These are phyloP conservation scores for Pandemis corylana DNA, from an alignment of 2,888 invertebrate species.

Conservation along the genomic window DNA sequence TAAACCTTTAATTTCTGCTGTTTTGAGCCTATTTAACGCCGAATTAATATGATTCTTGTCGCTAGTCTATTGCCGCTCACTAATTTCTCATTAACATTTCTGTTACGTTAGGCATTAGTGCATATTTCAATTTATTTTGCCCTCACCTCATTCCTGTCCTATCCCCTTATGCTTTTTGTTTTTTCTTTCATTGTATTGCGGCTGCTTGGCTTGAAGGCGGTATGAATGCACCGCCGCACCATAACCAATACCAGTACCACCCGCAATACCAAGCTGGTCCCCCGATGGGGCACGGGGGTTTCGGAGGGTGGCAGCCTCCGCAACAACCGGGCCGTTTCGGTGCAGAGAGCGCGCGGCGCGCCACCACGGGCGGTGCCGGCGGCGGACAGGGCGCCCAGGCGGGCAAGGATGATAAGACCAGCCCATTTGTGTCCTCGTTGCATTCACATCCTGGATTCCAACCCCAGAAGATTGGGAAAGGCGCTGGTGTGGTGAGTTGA, in stretches of 20 bases:
- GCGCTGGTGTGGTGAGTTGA: conserved; percentile 82
- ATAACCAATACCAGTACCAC: conserved; percentile 84
- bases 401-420: conserved; percentile 87
- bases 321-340: conserved; percentile 80
- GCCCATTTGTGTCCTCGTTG: conserved; percentile 94
- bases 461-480: conserved; percentile 96
- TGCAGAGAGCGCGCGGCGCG: conserved; percentile 79
- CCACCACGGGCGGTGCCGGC: conserved; percentile 55
- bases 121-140: conserved; percentile 72
- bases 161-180: conserved; percentile 81
- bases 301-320: conserved; percentile 61
- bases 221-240: conserved; percentile 84
- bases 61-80: conserved; percentile 67
- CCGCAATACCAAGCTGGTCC: conserved; percentile 79
- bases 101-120: conserved; percentile 54
- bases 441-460: conserved; percentile 97
- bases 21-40: conserved; percentile 72
- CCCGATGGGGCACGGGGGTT: conserved; percentile 59
- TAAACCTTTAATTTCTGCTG: conserved; percentile 57
- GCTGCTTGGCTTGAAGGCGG: conserved; percentile 85
- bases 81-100: conserved; percentile 62
- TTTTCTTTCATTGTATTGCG: conserved; percentile 85
- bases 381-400: conserved; percentile 55
- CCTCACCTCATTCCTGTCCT: conserved; percentile 69
- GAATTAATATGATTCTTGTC: conserved; percentile 45